A percentile compares a stretch with the other conserved stretches of the same genome.
Evolutionary conservation across 2,888 invertebrate species (phyloP).

Genomic region (Phaonia tiefii): DNA sequence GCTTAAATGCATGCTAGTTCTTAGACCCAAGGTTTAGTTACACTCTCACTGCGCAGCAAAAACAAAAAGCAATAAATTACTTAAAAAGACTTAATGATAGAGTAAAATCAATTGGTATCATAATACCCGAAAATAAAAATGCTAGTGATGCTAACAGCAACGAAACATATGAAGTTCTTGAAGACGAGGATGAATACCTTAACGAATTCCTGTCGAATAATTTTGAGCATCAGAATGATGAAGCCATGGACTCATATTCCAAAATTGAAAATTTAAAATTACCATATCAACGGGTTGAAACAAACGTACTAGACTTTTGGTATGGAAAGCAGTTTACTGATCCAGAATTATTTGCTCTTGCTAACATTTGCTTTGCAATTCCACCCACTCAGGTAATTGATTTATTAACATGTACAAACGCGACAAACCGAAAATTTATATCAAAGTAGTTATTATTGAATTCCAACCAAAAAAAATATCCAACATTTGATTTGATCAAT

Average conservation of each 20-base stretch:
- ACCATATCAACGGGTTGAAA: no score
- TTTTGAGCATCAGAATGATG: slow-evolving; percentile 15
- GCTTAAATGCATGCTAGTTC: not conserved
- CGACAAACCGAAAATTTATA: slow-evolving; percentile 27
- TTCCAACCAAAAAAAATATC: no score
- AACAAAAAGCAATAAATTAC: slow-evolving; percentile 11
- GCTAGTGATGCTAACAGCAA: no score
- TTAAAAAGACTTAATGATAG: no score
- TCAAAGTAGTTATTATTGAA: no score
- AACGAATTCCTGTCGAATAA: slow-evolving; percentile 12
- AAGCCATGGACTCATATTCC: slow-evolving; percentile 11
- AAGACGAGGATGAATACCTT: no score
- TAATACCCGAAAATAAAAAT: not conserved
- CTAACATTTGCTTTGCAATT: no score
- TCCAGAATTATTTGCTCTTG: slow-evolving; percentile 30
- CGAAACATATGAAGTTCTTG: no score
- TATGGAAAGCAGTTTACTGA: slow-evolving; percentile 7
- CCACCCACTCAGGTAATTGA: slow-evolving; percentile 29
- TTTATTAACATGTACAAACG: not conserved
- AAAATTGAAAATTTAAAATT: no score
- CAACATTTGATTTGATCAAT: no score
- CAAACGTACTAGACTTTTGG: slow-evolving; percentile 41
- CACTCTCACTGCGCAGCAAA: slow-evolving; percentile 11
- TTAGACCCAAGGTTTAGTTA: not conserved
- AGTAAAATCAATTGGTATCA: no score